These are phyloP conservation scores for Cochlearius cochlearius DNA, from an alignment of 2,113 vertebrate genomes.

Conservation along the genomic window DNA sequence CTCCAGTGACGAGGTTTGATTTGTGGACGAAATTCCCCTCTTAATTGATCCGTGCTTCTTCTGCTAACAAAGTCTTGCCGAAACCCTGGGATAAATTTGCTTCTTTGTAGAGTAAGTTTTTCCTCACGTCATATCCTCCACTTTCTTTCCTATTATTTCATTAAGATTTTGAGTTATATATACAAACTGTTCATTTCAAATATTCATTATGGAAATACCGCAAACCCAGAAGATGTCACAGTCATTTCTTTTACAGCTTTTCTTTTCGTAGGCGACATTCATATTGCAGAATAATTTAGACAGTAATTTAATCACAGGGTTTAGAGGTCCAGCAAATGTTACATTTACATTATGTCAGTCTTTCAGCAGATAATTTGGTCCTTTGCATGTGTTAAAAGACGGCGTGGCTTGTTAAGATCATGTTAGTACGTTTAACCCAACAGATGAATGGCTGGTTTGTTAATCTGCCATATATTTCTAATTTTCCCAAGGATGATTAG, in stretches of 20 bases:
- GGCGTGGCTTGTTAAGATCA: conserved; percentile 56
- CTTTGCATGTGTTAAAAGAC: conserved; percentile 63
- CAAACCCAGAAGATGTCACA: conserved; percentile 41
- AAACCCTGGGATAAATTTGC: neutral
- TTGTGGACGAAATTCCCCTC: neutral
- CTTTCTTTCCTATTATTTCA: neutral
- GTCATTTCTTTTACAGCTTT: conserved; percentile 35
- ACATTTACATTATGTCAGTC: conserved; percentile 71
- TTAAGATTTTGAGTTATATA: neutral
- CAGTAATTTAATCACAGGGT: conserved; percentile 70
- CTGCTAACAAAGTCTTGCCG: neutral
- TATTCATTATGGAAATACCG: conserved; percentile 28
- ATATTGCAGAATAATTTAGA: conserved; percentile 63
- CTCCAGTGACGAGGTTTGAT: neutral
- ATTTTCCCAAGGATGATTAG: conserved; percentile 46
- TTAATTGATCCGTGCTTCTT: neutral
- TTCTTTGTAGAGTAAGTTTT: neutral
- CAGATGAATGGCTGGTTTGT: conserved; percentile 41
- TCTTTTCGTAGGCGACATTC: conserved; percentile 36
- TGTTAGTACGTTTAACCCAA: conserved; percentile 37
- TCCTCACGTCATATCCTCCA: neutral
- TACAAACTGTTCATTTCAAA: neutral
- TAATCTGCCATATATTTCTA: conserved; percentile 48
- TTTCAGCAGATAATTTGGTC: conserved; percentile 67
- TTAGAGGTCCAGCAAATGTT: conserved; percentile 72